Conservation (phyloP, 2,888 invertebrate genomes). For the Himalopsyche japonica region DNA sequence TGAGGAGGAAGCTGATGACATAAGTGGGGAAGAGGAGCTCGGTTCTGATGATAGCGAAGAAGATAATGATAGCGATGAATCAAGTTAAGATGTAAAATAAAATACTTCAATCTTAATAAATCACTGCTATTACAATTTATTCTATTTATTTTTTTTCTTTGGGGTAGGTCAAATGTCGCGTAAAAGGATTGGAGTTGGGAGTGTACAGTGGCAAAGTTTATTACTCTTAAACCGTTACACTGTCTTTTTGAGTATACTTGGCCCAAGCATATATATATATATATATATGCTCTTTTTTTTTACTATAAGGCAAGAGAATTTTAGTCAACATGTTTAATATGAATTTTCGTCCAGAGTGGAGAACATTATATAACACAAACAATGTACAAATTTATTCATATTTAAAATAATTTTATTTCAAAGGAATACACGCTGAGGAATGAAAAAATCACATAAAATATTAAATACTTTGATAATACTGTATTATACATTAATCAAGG, state of each 20-base stretch:
- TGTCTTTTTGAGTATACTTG: no score
- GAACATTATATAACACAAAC: no score
- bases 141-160: not conserved
- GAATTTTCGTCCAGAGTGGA: no score
- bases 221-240: no score
- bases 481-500: not conserved
- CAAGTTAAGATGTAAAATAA: slow-evolving; percentile 17
- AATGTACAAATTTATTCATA: not conserved
- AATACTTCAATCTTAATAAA: not conserved
- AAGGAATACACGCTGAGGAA: not conserved
- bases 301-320: no score
- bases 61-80: slow-evolving; percentile 40
- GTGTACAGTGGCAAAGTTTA: no score
- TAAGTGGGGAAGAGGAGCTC: slow-evolving; percentile 35
- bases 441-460: slow-evolving; percentile 3
- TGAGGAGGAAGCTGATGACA: slow-evolving; percentile 27
- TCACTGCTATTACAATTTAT: not conserved
- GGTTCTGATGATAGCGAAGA: slow-evolving; percentile 26
- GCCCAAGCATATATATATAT: no score
- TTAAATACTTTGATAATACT: not conserved
- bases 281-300: no score
- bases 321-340: no score
- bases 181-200: no score
- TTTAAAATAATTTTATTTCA: not conserved
- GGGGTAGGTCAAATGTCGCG: no score